phyloP scores from a whole-genome alignment of 2,113 vertebrate species.

The Sterrhoptilus dennistouni region DNA sequence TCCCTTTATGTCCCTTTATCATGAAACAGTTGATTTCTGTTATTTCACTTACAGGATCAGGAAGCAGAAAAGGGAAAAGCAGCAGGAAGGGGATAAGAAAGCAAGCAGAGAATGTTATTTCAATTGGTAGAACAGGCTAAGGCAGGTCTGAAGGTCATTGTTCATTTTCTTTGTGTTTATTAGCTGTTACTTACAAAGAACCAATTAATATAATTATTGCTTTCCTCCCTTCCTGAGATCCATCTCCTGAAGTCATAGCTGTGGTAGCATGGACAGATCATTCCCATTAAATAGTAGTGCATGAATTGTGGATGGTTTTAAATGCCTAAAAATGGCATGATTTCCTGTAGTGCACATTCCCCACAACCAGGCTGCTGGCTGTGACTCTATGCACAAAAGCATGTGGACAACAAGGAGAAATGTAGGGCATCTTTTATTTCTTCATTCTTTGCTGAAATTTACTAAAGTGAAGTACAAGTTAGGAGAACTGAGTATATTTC shows the following conservation, averaged over 20 bases:
- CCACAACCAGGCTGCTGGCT: neutral
- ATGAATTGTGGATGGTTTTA: neutral
- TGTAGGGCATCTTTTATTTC: neutral
- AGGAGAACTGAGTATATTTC: neutral
- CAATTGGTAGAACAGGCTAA: neutral
- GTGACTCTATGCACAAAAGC: neutral
- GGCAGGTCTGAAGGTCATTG: neutral
- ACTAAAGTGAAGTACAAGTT: neutral
- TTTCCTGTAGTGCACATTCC: neutral
- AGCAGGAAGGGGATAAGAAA: neutral
- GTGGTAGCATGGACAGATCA: neutral
- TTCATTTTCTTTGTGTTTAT: neutral
- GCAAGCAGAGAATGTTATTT: neutral
- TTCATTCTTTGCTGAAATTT: neutral
- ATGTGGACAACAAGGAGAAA: neutral
- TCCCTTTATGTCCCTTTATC: neutral
- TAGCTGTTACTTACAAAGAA: neutral
- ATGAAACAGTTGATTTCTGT: neutral
- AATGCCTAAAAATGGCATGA: neutral
- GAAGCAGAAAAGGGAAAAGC: neutral
- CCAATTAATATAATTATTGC: neutral
- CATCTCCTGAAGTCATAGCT: neutral
- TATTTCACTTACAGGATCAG: neutral
- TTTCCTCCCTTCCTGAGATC: fast-evolving
- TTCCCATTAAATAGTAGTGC: neutral